Conservation (phyloP, 2,797 vertebrate species). For the Atherinosoma microstoma region DNA sequence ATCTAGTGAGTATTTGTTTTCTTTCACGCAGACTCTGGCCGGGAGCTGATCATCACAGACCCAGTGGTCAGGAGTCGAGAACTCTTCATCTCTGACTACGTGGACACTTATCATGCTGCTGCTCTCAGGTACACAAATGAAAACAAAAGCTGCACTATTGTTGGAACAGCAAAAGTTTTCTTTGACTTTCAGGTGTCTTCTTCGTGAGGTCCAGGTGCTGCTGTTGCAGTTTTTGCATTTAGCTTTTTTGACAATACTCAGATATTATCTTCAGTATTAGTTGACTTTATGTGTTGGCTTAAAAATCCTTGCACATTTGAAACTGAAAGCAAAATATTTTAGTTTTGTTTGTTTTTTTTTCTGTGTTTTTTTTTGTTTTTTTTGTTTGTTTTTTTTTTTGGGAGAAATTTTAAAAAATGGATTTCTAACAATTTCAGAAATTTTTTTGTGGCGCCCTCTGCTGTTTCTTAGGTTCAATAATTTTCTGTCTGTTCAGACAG, state of each 20-base stretch:
- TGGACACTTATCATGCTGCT: slow-evolving; percentile 98
- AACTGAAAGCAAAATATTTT: not conserved
- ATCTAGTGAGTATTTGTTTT: not conserved
- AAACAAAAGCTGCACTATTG: not conserved
- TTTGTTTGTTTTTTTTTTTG: not conserved
- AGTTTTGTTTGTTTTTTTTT: not conserved
- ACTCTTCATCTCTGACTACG: slow-evolving; percentile 98
- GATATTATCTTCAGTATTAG: too few relatives aligned
- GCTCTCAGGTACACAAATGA: slow-evolving; percentile 90
- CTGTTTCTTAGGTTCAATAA: not conserved
- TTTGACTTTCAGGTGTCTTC: too few relatives aligned
- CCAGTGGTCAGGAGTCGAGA: slow-evolving; percentile 97
- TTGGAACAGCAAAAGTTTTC: too few relatives aligned
- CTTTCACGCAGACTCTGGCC: slow-evolving; percentile 90
- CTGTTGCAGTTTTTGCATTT: too few relatives aligned
- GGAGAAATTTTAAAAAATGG: not conserved
- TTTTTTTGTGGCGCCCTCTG: slow-evolving; percentile 7
- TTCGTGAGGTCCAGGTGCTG: slow-evolving; percentile 4
- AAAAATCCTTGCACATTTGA: not conserved
- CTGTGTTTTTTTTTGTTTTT: not conserved
- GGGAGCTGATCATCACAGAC: slow-evolving; percentile 97
- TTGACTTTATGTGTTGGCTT: not conserved
- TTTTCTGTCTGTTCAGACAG: not conserved
- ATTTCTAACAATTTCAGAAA: not conserved
- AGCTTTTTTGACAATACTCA: too few relatives aligned